Conservation (phyloP, 2,888 invertebrate species). For the Cheilosia urbana region DNA sequence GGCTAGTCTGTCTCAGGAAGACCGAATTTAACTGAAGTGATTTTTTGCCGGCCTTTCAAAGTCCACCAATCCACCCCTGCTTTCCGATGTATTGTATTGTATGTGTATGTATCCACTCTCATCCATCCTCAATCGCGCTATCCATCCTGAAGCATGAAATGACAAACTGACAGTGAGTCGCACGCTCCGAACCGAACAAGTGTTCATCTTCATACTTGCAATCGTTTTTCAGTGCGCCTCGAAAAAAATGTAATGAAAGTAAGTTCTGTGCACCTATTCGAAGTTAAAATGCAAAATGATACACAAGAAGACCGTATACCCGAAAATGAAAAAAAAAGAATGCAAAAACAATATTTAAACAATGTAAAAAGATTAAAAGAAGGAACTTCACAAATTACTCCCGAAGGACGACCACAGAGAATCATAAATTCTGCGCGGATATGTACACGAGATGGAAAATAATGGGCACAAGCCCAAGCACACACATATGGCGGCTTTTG, state of each 20-base stretch:
- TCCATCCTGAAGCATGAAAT: not conserved
- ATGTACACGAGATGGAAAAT: constrained; percentile 62
- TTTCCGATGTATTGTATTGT: not conserved
- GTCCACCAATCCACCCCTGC: not conserved
- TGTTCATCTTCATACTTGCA: constrained; percentile 22
- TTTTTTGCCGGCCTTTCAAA: not conserved
- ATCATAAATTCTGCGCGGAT: constrained; percentile 69
- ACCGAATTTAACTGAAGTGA: no score
- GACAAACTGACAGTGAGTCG: constrained; percentile 48
- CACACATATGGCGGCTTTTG: not conserved
- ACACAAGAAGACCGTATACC: constrained; percentile 14
- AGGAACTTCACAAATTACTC: constrained; percentile 72
- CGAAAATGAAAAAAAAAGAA: constrained; percentile 8
- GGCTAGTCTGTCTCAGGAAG: no score
- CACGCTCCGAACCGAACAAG: constrained; percentile 16
- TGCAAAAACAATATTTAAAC: constrained; percentile 50
- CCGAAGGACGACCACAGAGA: constrained; percentile 69
- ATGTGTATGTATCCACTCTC: not conserved
- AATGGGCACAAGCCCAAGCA: constrained; percentile 41
- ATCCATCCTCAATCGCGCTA: not conserved
- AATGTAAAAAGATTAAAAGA: constrained; percentile 58
- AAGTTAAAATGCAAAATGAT: constrained; percentile 6
- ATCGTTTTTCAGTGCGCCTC: not conserved
- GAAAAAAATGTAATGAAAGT: not conserved
- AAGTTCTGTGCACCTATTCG: constrained; percentile 37